Conservation (phyloP, 2,797 vertebrate species). For the Dallia pectoralis region DNA sequence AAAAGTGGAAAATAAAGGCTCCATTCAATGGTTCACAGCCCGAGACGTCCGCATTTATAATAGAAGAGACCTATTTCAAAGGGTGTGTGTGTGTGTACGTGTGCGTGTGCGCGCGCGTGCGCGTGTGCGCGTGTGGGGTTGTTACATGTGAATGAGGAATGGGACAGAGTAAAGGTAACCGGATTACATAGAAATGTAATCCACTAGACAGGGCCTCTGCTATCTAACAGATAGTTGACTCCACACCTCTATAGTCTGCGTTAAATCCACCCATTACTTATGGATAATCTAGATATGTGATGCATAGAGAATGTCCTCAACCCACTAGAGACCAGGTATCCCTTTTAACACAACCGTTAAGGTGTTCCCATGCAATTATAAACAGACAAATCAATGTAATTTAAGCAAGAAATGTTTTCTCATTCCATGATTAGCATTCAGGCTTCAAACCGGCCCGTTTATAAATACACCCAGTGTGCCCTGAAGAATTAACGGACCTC, state of each 20-base stretch:
- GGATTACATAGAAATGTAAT: slow-evolving; percentile 2
- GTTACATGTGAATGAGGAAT: background rate
- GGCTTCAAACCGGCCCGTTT: too few relatives aligned
- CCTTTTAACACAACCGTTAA: too few relatives aligned
- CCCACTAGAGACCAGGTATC: background rate
- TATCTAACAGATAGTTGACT: background rate
- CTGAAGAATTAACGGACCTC: too few relatives aligned
- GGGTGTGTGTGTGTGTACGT: background rate
- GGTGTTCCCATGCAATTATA: too few relatives aligned
- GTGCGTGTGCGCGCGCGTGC: background rate
- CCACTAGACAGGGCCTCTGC: background rate
- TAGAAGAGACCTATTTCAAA: slow-evolving; percentile 4
- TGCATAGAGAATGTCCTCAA: background rate
- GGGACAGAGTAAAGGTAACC: slow-evolving; percentile 1
- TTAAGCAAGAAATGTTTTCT: too few relatives aligned
- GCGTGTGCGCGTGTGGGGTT: too few relatives aligned
- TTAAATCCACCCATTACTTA: background rate
- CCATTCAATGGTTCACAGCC: slow-evolving; percentile 25
- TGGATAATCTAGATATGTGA: background rate
- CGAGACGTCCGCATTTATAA: slow-evolving; percentile 24
- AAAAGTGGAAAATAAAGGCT: slow-evolving; percentile 1
- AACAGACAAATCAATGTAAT: too few relatives aligned
- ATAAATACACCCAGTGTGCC: too few relatives aligned
- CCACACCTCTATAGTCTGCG: background rate
- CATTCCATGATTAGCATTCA: too few relatives aligned